Percentiles rank a stretch among this genome's conserved stretches.
These are phyloP conservation scores for Caenorhabditis auriculariae DNA, from an alignment of 2,888 invertebrate genomes.

Conservation along the genomic window DNA sequence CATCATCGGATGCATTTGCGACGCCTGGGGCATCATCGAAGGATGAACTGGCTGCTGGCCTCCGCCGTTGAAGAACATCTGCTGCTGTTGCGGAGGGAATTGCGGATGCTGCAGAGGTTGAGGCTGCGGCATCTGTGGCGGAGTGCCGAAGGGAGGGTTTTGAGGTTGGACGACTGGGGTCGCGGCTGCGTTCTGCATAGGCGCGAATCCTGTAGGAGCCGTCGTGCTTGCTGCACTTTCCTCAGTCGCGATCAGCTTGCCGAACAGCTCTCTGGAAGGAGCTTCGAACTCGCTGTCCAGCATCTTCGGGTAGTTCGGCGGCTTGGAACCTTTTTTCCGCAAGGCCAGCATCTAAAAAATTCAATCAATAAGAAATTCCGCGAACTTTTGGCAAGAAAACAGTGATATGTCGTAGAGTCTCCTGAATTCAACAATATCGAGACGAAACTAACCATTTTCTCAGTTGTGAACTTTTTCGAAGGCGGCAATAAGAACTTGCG, in stretches of 20 bases:
- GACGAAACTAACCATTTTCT: background rate
- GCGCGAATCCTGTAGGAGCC: too few relatives aligned
- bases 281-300: background rate
- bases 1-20: slow-evolving; percentile 3
- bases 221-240: too few relatives aligned
- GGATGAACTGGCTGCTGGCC: slow-evolving; percentile 1
- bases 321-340: background rate
- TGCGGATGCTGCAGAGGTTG: background rate
- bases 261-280: slow-evolving; percentile 3
- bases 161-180: background rate
- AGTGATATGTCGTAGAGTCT: too few relatives aligned
- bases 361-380: background rate
- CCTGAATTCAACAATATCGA: too few relatives aligned
- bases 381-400: too few relatives aligned
- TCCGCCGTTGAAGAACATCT: background rate
- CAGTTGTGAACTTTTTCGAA: slow-evolving; percentile 1
- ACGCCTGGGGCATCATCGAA: background rate
- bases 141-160: slow-evolving; percentile 1
- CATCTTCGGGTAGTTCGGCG: slow-evolving; percentile 4
- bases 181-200: too few relatives aligned
- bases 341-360: background rate
- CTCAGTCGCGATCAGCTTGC: slow-evolving; percentile 5
- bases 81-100: slow-evolving; percentile 1
- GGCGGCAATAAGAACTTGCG: background rate
- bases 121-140: slow-evolving; percentile 1